Conservation (phyloP, 2,888 invertebrate species). For the Lasioglossum lativentre region DNA sequence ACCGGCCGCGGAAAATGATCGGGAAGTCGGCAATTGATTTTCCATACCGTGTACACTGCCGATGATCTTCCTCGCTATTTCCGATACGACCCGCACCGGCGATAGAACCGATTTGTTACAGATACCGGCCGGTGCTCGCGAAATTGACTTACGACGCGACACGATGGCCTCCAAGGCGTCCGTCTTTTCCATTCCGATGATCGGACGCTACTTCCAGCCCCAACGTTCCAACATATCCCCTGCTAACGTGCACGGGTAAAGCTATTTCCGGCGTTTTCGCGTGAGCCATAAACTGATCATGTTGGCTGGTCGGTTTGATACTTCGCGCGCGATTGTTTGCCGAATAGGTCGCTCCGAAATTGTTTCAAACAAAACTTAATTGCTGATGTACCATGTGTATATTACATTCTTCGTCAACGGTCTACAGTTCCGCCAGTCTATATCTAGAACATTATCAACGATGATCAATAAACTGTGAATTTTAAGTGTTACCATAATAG, state of each 20-base stretch:
- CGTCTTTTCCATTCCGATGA: slow-evolving; percentile 41
- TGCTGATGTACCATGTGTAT: no score
- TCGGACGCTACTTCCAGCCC: slow-evolving; percentile 4
- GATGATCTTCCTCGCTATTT: slow-evolving; percentile 56
- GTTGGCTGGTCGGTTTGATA: not conserved
- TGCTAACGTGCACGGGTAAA: not conserved
- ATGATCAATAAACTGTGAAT: not conserved
- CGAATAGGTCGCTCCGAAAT: not conserved
- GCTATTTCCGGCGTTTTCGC: not conserved
- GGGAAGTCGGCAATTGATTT: slow-evolving; percentile 71
- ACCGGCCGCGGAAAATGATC: slow-evolving; percentile 27
- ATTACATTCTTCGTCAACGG: not conserved
- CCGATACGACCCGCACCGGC: slow-evolving; percentile 56
- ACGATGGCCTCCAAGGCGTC: slow-evolving; percentile 31
- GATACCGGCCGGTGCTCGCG: slow-evolving; percentile 56
- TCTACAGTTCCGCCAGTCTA: not conserved
- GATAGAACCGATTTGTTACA: slow-evolving; percentile 68
- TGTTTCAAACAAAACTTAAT: not conserved
- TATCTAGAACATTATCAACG: not conserved
- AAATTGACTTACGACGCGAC: slow-evolving; percentile 67
- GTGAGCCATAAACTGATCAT: not conserved
- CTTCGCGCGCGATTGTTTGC: not conserved
- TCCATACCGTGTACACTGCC: slow-evolving; percentile 61
- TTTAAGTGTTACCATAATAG: not conserved
- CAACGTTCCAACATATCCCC: not conserved